Conservation (phyloP, 2,113 vertebrate genomes). For the Saguinus midas region DNA sequence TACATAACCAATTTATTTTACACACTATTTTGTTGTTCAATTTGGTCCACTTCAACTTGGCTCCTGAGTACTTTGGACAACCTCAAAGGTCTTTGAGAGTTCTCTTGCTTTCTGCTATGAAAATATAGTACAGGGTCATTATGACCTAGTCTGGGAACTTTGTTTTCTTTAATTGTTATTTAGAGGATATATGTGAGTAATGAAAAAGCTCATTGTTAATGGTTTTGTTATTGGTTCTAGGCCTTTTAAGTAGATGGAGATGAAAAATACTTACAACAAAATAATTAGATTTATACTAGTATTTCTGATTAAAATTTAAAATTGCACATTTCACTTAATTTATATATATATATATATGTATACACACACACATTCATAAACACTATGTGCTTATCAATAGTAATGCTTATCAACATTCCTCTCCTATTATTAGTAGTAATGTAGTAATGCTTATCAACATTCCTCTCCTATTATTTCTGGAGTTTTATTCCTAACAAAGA, state of each 20-base stretch:
- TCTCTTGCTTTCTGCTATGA: background rate
- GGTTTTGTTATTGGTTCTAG: background rate
- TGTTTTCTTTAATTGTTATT: background rate
- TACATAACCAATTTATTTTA: background rate
- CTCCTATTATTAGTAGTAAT: no score
- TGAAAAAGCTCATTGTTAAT: background rate
- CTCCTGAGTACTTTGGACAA: background rate
- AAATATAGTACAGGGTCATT: background rate
- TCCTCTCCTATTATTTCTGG: background rate
- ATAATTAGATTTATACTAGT: background rate
- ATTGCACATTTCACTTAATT: background rate
- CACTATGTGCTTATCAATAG: background rate
- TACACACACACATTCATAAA: no score
- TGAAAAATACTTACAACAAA: background rate
- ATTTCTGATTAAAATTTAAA: background rate
- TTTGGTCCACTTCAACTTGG: background rate
- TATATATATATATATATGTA: background rate
- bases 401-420: background rate
- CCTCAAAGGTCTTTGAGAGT: background rate
- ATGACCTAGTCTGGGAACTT: background rate
- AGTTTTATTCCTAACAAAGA: background rate
- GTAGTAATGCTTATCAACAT: background rate
- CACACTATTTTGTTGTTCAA: background rate
- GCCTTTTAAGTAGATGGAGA: background rate
- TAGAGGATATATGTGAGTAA: background rate